Conservation (phyloP, 2,797 vertebrate species). For the Anguilla marmorata region DNA sequence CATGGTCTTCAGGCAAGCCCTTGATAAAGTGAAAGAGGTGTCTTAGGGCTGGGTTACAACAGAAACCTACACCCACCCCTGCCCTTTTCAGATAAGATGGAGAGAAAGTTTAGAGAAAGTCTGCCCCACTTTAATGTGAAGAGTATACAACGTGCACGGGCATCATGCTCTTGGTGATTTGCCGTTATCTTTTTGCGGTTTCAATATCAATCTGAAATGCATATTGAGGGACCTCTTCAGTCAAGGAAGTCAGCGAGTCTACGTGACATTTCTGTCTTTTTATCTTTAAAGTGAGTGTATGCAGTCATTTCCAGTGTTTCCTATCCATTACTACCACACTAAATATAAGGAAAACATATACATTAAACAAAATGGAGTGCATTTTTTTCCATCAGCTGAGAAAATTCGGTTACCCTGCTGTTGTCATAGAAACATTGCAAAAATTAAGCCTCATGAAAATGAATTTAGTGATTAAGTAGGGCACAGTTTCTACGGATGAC, state of each 20-base stretch:
- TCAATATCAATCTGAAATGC: not conserved
- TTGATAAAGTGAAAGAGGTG: no score
- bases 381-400: not conserved
- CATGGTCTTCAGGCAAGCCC: no score
- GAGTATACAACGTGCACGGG: no score
- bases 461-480: not conserved
- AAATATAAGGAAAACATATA: not conserved
- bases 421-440: not conserved
- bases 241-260: not conserved
- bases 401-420: not conserved
- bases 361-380: not conserved
- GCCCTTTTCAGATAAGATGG: no score
- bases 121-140: no score
- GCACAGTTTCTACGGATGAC: not conserved
- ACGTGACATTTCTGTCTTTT: not conserved
- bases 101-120: no score
- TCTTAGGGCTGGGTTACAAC: no score
- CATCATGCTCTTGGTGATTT: not conserved
- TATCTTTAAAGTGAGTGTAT: not conserved
- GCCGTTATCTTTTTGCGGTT: not conserved
- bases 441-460: not conserved
- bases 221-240: not conserved
- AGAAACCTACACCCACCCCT: no score
- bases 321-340: not conserved
- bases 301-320: not conserved